Evolutionary conservation across 2,888 invertebrate species (phyloP), one percentile per base, ranked within the genome.

Genomic region (Andrena fulva): DNA sequence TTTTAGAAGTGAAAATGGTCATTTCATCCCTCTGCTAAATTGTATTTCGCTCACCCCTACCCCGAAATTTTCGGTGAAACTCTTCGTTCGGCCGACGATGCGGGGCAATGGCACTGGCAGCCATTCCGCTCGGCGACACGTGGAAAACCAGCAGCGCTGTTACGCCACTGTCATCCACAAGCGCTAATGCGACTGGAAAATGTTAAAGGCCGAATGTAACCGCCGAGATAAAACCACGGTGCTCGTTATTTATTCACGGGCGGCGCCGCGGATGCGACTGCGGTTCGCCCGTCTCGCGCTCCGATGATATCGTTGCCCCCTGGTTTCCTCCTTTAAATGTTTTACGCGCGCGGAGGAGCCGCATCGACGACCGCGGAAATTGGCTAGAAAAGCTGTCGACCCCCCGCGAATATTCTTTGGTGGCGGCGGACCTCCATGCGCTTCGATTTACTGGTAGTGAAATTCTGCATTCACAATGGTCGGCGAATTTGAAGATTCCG

Each of bases 141-240:
- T 85, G 82, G 89, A 87, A 90, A 90, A 90, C 89, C 89, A 86
- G 89, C 89, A 88, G 88, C 90, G 89, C 89, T 90, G 90, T 90
- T 89, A 87, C 85, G 80, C 84, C 76, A 83, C 85, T 91, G 91
- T 91, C 91, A 91, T 89, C 90, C 89, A 88, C 90, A 88, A 80
- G 84, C 85, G 87, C 87, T 89, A 91, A 91, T 86, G 89, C 90
- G 83, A 87, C 86, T 89, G 87, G 89, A 90, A 90, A 91, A 90
- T 86, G 85, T 82, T 87, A 87, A 87, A 86, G 80, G 85, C 84
- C 86, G 82, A 86, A 82, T 78, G 74, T 82, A 85, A 82, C 80
- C 72, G 76, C 50, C 68, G 76, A 77, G 86, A 88, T 86, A 88
- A 85, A 88, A 85, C 87, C 77, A 66, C 66, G 70, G 63, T 10